A percentile compares a stretch with the other conserved stretches of the same genome.
These are phyloP conservation scores for Thalassaphorura encarpata DNA, from an alignment of 1,140 invertebrate genomes.

Conservation along the genomic window DNA sequence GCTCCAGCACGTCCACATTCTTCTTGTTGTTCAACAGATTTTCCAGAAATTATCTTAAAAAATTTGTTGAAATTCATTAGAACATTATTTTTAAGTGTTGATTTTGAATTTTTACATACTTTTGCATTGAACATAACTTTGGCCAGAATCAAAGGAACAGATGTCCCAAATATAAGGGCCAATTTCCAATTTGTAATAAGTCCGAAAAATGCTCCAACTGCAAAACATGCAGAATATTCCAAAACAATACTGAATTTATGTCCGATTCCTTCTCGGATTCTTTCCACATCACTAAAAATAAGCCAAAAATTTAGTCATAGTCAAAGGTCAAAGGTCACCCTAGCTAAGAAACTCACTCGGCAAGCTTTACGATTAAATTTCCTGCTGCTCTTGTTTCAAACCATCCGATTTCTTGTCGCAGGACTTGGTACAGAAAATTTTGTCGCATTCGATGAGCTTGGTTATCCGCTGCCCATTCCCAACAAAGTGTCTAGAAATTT, in stretches of 20 bases:
- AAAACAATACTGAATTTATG: conserved; percentile 75
- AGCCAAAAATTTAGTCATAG: background rate
- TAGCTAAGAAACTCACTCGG: conserved; percentile 61
- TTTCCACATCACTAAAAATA: conserved; percentile 88
- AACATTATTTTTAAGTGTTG: too few relatives aligned
- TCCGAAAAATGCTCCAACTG: conserved; percentile 57
- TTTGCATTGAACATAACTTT: background rate
- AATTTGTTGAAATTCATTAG: conserved; percentile 27
- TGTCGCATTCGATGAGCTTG: conserved; percentile 36
- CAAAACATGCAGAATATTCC: conserved; percentile 55
- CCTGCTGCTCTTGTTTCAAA: conserved; percentile 67
- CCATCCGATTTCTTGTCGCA: conserved; percentile 65
- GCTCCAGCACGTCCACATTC: conserved; percentile 64
- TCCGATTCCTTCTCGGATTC: conserved; percentile 78
- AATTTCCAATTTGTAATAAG: conserved; percentile 69
- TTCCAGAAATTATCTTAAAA: conserved; percentile 50
- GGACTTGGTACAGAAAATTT: conserved; percentile 40
- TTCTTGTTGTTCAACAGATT: conserved; percentile 60
- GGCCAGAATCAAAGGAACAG: conserved; percentile 55
- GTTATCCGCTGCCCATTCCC: conserved; percentile 37
- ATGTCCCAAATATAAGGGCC: conserved; percentile 62
- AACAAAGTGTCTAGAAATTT: too few relatives aligned
- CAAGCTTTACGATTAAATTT: conserved; percentile 66
- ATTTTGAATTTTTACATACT: background rate
- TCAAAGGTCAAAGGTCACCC: background rate